These are phyloP conservation scores for Dromiciops gliroides DNA, from an alignment of 2,113 vertebrate species.

Conservation along the genomic window DNA sequence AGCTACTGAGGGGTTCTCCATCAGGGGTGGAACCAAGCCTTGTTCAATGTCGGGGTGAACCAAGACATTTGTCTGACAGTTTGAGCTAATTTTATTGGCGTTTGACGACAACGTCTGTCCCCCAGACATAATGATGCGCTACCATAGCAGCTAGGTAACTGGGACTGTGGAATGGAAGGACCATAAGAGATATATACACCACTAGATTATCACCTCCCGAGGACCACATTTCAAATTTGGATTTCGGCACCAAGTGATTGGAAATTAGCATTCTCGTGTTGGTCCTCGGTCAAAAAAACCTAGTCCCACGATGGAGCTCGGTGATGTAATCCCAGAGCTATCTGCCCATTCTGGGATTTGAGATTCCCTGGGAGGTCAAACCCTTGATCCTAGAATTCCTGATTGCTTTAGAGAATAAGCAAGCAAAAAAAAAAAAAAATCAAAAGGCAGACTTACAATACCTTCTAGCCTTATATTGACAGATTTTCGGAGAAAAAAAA, in stretches of 20 bases:
- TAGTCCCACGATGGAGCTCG: conserved; percentile 47
- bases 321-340: conserved; percentile 60
- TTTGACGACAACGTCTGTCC: conserved; percentile 67
- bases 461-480: background rate
- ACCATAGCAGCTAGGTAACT: conserved; percentile 75
- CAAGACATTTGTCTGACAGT: conserved; percentile 70
- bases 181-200: conserved; percentile 51
- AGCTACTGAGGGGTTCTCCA: conserved; percentile 31
- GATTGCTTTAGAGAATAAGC: background rate
- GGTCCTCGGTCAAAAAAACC: conserved; percentile 61
- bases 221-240: conserved; percentile 63
- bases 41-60: conserved; percentile 60
- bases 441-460: background rate
- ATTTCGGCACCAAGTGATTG: conserved; percentile 59
- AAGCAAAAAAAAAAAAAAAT: accelerated
- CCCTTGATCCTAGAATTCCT: conserved; percentile 56
- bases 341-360: conserved; percentile 63
- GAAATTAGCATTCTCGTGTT: conserved; percentile 68
- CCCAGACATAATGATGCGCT: conserved; percentile 33
- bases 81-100: conserved; percentile 58
- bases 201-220: conserved; percentile 71
- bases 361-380: conserved; percentile 54
- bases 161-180: conserved; percentile 47
- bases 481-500: background rate
- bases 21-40: conserved; percentile 54